Conservation (phyloP, 2,888 invertebrate species). For the Encarsia formosa region DNA sequence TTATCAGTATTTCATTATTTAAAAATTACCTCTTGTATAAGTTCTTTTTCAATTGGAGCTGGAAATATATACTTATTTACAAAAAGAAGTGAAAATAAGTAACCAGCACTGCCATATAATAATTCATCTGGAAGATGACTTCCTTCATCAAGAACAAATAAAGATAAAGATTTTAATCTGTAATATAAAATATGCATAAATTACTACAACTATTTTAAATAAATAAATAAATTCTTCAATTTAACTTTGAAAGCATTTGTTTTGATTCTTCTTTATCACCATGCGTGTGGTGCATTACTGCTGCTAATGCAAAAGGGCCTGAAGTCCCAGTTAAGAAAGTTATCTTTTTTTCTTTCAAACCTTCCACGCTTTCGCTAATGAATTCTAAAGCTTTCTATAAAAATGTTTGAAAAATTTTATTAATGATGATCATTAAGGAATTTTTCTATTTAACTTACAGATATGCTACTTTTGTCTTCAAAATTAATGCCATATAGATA, state of each 20-base stretch:
- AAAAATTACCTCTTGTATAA: constrained; percentile 50
- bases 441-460: constrained; percentile 29
- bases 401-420: constrained; percentile 5
- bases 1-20: background rate
- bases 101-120: constrained; percentile 81
- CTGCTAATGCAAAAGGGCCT: constrained; percentile 63
- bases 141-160: constrained; percentile 55
- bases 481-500: constrained; percentile 52
- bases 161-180: constrained; percentile 59
- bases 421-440: background rate
- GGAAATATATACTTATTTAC: constrained; percentile 64
- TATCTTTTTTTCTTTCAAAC: constrained; percentile 49
- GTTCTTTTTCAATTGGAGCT: constrained; percentile 57
- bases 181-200: constrained; percentile 4
- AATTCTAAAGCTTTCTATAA: constrained; percentile 52
- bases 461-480: constrained; percentile 36
- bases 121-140: constrained; percentile 71
- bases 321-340: constrained; percentile 69
- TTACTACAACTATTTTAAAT: background rate
- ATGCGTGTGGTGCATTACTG: constrained; percentile 58
- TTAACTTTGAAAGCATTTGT: constrained; percentile 55
- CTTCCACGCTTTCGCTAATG: constrained; percentile 48
- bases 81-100: constrained; percentile 73
- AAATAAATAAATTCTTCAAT: constrained; percentile 16
- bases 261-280: constrained; percentile 56